phyloP scores from a whole-genome alignment of 2,888 invertebrate species.

The Deroplatys truncata region DNA sequence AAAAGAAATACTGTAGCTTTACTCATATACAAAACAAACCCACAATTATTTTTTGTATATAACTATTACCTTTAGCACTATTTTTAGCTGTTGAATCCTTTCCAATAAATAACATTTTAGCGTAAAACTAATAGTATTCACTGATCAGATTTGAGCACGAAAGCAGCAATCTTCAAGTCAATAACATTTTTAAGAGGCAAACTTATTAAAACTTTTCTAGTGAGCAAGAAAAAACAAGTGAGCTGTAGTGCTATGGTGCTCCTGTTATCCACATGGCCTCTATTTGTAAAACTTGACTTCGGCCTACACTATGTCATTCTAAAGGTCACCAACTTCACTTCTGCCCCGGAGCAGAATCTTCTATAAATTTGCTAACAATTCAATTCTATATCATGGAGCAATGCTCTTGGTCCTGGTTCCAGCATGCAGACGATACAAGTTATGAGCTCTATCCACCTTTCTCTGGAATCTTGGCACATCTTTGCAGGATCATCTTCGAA shows the following conservation, averaged over 20 bases:
- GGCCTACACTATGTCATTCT: constrained; percentile 65
- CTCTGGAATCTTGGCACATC: constrained; percentile 40
- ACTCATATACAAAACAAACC: too few species aligned
- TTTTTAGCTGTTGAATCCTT: background rate
- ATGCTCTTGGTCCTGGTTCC: constrained; percentile 48
- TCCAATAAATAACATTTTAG: background rate
- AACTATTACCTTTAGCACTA: background rate
- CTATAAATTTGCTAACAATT: constrained; percentile 51
- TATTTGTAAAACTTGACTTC: constrained; percentile 54
- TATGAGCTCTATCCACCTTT: constrained; percentile 50
- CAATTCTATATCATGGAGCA: constrained; percentile 50
- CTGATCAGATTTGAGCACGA: background rate
- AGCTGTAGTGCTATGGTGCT: background rate
- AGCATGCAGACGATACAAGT: constrained; percentile 60
- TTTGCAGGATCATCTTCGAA: constrained; percentile 35
- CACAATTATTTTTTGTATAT: background rate
- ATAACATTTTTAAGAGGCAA: background rate
- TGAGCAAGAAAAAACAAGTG: background rate
- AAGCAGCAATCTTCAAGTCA: background rate
- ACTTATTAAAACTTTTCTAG: background rate
- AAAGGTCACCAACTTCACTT: constrained; percentile 56
- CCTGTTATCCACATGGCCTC: background rate
- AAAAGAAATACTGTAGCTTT: too few species aligned
- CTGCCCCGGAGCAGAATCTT: constrained; percentile 41
- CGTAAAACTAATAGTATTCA: background rate